Evolutionary conservation across 2,113 vertebrate genomes (phyloP).

Genomic region (Puma concolor): DNA sequence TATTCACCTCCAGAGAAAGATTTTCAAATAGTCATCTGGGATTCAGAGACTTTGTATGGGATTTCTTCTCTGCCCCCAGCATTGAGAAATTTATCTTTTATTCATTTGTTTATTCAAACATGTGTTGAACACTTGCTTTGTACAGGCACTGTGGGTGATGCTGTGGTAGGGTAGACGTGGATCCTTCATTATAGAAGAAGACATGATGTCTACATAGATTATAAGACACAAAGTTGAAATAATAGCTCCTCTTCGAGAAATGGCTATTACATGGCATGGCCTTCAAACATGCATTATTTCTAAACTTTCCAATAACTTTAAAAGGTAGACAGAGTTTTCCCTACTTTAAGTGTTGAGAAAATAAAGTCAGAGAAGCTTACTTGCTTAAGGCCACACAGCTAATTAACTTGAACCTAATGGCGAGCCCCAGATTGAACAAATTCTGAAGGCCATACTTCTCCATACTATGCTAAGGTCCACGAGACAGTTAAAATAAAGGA

Average conservation of each 20-base stretch:
- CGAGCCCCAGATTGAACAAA: neutral
- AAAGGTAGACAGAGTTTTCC: neutral
- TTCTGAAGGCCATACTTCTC: neutral
- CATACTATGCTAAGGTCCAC: neutral
- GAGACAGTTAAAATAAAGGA: neutral
- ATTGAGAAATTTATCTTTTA: conserved; percentile 25
- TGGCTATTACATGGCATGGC: neutral
- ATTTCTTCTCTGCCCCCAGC: neutral
- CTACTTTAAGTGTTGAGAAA: neutral
- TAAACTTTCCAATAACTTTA: neutral
- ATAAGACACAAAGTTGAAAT: neutral
- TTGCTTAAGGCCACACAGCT: neutral
- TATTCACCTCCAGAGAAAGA: neutral
- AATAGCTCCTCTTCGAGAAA: neutral
- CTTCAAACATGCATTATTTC: neutral
- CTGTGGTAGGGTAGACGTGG: neutral
- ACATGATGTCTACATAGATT: neutral
- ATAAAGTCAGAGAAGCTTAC: neutral
- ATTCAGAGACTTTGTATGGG: neutral
- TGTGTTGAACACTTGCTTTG: neutral
- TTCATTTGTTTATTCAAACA: neutral
- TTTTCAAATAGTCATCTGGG: conserved; percentile 27
- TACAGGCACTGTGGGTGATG: neutral
- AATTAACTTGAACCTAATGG: neutral
- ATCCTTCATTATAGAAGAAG: neutral